Evolutionary conservation across 1,140 invertebrate species (phyloP).

Genomic region (Pseudomyrmex pallidus): DNA sequence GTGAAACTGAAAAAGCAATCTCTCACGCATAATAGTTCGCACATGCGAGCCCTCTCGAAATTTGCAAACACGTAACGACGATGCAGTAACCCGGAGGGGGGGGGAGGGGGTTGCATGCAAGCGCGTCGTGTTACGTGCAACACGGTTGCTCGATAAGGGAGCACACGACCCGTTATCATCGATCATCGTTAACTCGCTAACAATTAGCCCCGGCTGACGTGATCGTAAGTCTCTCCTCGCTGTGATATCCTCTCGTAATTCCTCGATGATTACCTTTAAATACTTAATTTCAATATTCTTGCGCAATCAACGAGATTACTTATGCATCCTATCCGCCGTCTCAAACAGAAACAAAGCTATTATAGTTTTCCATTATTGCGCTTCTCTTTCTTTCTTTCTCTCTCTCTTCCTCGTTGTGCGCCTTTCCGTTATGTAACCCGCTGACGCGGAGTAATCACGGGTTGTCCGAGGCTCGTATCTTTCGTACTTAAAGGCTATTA

Average conservation of each 20-base stretch:
- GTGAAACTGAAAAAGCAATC: conserved; percentile 58
- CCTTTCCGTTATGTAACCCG: conserved; percentile 37
- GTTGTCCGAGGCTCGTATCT: conserved; percentile 11
- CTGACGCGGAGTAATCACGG: not conserved
- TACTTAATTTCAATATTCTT: conserved; percentile 67
- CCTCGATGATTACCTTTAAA: conserved; percentile 61
- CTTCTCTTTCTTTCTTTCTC: not conserved
- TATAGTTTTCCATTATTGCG: conserved; percentile 27
- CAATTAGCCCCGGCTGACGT: conserved; percentile 62
- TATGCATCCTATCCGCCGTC: not conserved
- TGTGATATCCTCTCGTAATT: conserved; percentile 40
- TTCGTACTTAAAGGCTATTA: not conserved
- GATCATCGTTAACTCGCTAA: conserved; percentile 73
- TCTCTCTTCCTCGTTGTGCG: not conserved
- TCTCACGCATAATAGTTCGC: conserved; percentile 62
- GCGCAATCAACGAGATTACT: not conserved
- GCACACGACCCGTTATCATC: conserved; percentile 71
- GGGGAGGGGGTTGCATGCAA: conserved; percentile 65
- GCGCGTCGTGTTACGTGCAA: conserved; percentile 65
- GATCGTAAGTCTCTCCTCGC: conserved; percentile 42
- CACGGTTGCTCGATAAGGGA: conserved; percentile 64
- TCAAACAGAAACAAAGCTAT: conserved; percentile 31
- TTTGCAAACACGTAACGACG: conserved; percentile 71
- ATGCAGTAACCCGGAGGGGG: conserved; percentile 60
- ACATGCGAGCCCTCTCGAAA: conserved; percentile 68